Percentiles rank a stretch among this genome's conserved stretches.
Evolutionary conservation across 2,113 vertebrate species (phyloP).

Genomic region (Apteryx owenii): DNA sequence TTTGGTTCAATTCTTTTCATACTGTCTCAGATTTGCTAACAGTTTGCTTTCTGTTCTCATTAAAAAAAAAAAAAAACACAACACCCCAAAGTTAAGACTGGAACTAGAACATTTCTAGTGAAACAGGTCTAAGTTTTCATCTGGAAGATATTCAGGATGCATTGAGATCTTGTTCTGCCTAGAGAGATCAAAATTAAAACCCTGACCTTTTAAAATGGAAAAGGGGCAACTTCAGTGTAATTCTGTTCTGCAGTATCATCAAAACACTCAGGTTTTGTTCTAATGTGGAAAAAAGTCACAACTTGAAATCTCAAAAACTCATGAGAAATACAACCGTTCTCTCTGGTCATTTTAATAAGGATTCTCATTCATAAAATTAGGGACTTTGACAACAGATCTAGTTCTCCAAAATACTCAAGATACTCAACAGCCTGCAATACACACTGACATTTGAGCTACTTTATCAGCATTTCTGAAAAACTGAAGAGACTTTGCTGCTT

Average conservation of each 20-base stretch:
- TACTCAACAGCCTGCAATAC: background rate
- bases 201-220: background rate
- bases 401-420: background rate
- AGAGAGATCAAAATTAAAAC: background rate
- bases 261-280: background rate
- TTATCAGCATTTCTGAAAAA: background rate
- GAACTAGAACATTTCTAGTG: background rate
- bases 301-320: background rate
- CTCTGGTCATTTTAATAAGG: background rate
- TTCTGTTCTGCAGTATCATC: background rate
- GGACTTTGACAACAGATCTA: background rate
- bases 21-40: background rate
- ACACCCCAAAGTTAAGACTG: background rate
- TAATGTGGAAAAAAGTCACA: background rate
- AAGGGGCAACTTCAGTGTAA: background rate
- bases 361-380: background rate
- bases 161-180: background rate
- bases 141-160: background rate
- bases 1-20: background rate
- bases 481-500: background rate
- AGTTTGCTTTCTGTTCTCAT: background rate
- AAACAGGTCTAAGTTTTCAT: background rate
- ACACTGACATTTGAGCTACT: background rate
- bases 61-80: too few species aligned
- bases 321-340: background rate